Evolutionary conservation across 2,797 vertebrate genomes (phyloP), one percentile per base, ranked within the genome.

Genomic region (Myripristis jacobus): DNA sequence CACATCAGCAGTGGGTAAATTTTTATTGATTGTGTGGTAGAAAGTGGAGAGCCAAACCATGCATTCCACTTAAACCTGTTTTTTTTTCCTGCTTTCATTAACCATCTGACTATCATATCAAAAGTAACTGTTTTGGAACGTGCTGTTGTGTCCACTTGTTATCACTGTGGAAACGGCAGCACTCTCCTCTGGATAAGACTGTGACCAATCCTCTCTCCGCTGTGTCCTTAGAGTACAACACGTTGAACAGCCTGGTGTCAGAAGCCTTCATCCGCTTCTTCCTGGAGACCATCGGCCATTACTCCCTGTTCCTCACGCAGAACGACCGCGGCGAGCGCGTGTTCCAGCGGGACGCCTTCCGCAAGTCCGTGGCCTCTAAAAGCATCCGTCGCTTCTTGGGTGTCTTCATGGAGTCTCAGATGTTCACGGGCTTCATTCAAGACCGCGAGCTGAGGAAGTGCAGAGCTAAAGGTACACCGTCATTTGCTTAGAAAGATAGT

Each of bases 381-480:
- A 99, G 98, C 52, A 95, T 99, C 91, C 97, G 98, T 0, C 96
- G 97, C 77, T 99, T 99, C 91, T 92, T 99, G 77, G 97, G 98
- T 27, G 97, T 99, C 84, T 99, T 99, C 91, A 99, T 99, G 97
- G 97, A 99, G 90, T 98, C 98, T 53, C 98, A 99, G 92, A 99
- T 99, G 98, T 99, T 99, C 54, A 95, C 98, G 11, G 98, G 98
- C 29, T 99, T 99, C 91, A 98, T 99, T 89, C 98, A 99, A 92
- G 98, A 99, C 90, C 93, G 96, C 46, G 98, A 99, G 90, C 94
- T 99, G 77, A 93, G 98, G 70, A 99, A 98, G 84, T 96, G 96
- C 81, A 90, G 97, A 52, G 97, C 97, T n/a, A 99, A 98, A 95
- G 97, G 98, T 98, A 92, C 34, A 67, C n/a, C 19, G 25, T 6